phyloP scores from a whole-genome alignment of 2,888 invertebrate species.

The Neoascia interrupta region DNA sequence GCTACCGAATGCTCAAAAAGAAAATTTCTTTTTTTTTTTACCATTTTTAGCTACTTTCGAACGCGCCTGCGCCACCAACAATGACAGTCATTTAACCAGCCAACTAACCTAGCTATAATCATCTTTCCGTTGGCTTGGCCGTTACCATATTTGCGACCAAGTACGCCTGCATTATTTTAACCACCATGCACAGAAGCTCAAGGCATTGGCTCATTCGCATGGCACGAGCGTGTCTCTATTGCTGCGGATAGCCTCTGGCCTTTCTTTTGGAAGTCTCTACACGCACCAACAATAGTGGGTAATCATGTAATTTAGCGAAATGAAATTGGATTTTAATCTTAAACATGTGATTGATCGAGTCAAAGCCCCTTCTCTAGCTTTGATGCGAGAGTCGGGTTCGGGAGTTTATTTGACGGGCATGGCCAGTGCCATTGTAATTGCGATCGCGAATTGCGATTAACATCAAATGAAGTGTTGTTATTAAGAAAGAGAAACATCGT shows the following conservation, averaged over 20 bases:
- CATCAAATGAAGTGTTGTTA: too few relatives aligned
- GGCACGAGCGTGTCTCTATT: conserved; percentile 14
- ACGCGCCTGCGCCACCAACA: conserved; percentile 31
- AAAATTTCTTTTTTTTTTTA: conserved; percentile 63
- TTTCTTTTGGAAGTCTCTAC: conserved; percentile 16
- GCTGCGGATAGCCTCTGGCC: conserved; percentile 15
- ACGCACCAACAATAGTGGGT: conserved; percentile 11
- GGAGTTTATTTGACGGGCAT: too few relatives aligned
- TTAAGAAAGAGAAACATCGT: too few relatives aligned
- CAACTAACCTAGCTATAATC: conserved; percentile 30
- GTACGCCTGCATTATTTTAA: conserved; percentile 46
- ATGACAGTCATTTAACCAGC: conserved; percentile 26
- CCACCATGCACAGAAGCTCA: conserved; percentile 31
- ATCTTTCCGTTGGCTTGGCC: conserved; percentile 31
- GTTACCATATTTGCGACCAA: conserved; percentile 25
- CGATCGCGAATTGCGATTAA: too few relatives aligned
- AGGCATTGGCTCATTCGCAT: conserved; percentile 27
- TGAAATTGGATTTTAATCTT: conserved; percentile 31
- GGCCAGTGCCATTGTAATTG: too few relatives aligned
- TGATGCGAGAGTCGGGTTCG: too few relatives aligned
- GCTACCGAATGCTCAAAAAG: conserved; percentile 41
- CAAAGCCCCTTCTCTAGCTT: too few relatives aligned
- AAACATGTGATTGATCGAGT: too few relatives aligned
- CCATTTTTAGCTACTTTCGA: conserved; percentile 53
- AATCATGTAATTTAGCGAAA: conserved; percentile 35